Conservation (phyloP, 2,113 vertebrate genomes). For the Halcyon senegalensis region DNA sequence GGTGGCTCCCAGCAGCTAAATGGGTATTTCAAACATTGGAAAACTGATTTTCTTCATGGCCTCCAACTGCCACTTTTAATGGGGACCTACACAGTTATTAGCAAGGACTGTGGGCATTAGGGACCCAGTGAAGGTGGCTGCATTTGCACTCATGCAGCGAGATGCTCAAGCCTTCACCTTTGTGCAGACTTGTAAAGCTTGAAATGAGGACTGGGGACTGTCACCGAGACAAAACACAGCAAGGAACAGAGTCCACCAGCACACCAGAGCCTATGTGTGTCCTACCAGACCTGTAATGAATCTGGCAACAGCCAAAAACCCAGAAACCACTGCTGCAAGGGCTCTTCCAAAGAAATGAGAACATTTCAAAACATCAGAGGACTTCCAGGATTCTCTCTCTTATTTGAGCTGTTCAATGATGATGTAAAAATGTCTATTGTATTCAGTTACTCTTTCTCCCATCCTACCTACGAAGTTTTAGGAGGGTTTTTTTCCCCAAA, state of each 20-base stretch:
- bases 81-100: background rate
- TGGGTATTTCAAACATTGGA: slow-evolving; percentile 57
- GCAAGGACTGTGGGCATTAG: background rate
- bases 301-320: background rate
- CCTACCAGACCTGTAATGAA: background rate
- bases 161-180: background rate
- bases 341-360: background rate
- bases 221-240: background rate
- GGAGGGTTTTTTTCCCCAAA: background rate
- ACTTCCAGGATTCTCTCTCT: background rate
- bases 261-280: background rate
- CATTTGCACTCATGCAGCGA: background rate
- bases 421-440: background rate
- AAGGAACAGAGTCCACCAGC: background rate
- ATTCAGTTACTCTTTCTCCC: background rate
- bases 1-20: slow-evolving; percentile 57
- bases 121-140: background rate
- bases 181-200: background rate
- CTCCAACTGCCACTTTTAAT: slow-evolving; percentile 6
- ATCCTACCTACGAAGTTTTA: background rate
- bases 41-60: slow-evolving; percentile 39
- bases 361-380: background rate
- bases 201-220: background rate
- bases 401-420: background rate
- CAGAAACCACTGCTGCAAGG: background rate